These are phyloP conservation scores for Erannis defoliaria DNA, from an alignment of 2,888 invertebrate genomes.

Conservation along the genomic window DNA sequence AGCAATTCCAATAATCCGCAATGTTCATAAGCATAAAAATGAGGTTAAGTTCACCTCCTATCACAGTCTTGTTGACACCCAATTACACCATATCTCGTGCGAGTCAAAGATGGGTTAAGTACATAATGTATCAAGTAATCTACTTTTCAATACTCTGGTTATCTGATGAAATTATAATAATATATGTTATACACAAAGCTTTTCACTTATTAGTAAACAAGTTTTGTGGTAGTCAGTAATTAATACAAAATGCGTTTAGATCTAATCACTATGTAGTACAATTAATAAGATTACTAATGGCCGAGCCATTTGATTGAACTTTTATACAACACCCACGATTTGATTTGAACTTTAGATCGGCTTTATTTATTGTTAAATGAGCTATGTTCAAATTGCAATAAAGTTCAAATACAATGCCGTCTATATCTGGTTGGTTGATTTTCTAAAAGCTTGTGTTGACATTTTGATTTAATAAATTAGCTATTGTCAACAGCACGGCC, in stretches of 20 bases:
- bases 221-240: too few species aligned
- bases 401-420: slow-evolving; percentile 17
- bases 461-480: slow-evolving; percentile 53
- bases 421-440: slow-evolving; percentile 26
- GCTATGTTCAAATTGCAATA: slow-evolving; percentile 15
- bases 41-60: slow-evolving; percentile 57
- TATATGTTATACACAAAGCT: too few species aligned
- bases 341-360: slow-evolving; percentile 20
- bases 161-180: neutral
- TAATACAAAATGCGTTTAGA: too few species aligned
- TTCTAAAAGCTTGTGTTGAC: slow-evolving; percentile 46
- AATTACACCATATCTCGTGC: slow-evolving; percentile 38
- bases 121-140: neutral
- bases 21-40: slow-evolving; percentile 48
- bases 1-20: slow-evolving; percentile 41
- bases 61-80: slow-evolving; percentile 43
- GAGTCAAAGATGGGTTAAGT: neutral
- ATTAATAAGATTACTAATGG: neutral
- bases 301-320: slow-evolving; percentile 7
- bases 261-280: neutral
- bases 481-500: slow-evolving; percentile 51
- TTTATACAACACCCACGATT: slow-evolving; percentile 20
- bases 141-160: neutral
- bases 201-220: too few species aligned
- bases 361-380: slow-evolving; percentile 14